Evolutionary conservation across 1,140 invertebrate genomes (phyloP).

Genomic region (Drosophila albomicans): DNA sequence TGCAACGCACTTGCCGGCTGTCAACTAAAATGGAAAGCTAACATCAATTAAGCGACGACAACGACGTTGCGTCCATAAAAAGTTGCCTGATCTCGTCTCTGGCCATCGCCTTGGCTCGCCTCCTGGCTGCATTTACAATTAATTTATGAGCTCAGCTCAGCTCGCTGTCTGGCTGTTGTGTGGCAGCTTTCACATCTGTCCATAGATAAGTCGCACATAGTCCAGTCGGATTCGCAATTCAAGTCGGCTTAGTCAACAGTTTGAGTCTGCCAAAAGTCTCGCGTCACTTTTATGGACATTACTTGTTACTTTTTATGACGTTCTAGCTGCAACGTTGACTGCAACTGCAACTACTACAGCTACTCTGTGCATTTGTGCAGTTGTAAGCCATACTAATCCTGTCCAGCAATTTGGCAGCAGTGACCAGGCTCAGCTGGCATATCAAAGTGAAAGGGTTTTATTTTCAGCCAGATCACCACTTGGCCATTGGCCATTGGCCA

Average conservation of each 20-base stretch:
- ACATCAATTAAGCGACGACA: constrained; percentile 74
- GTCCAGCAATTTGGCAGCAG: constrained; percentile 75
- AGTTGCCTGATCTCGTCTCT: constrained; percentile 15
- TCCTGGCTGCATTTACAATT: constrained; percentile 53
- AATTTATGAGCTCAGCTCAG: constrained; percentile 75
- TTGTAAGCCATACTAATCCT: constrained; percentile 74
- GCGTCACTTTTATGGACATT: constrained; percentile 74
- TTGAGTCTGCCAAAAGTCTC: not conserved
- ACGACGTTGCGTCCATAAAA: constrained; percentile 3
- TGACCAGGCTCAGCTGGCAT: constrained; percentile 58
- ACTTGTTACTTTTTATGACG: constrained; percentile 67
- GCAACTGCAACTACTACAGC: constrained; percentile 41
- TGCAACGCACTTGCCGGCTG: constrained; percentile 61
- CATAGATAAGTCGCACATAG: constrained; percentile 58
- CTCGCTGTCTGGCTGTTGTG: constrained; percentile 6
- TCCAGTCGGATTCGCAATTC: constrained; percentile 11
- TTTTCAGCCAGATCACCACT: constrained; percentile 24
- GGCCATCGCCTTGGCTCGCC: not conserved
- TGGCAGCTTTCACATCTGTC: constrained; percentile 70
- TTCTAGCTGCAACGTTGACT: constrained; percentile 18
- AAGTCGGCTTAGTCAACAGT: constrained; percentile 36
- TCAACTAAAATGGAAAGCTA: constrained; percentile 81
- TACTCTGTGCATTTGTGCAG: constrained; percentile 35
- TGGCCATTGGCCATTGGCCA: constrained; percentile 66
- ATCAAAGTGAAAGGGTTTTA: constrained; percentile 76